A percentile compares a stretch with the other conserved stretches of the same genome.
phyloP scores from a whole-genome alignment of 2,113 vertebrate genomes.

The Hemiprocne comata region DNA sequence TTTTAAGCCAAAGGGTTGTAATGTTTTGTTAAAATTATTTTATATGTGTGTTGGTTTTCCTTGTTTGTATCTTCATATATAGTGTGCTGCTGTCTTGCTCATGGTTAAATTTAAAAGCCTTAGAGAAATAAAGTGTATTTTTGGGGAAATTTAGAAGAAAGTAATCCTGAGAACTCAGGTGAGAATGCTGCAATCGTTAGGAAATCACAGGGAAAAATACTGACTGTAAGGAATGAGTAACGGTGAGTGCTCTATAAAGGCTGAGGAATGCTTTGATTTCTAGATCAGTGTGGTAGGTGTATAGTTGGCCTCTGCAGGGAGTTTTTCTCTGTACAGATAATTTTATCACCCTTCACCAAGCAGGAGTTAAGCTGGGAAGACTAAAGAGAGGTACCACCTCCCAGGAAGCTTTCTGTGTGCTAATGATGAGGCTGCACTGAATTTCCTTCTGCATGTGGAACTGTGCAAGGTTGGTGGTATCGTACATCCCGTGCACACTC shows the following conservation, averaged over 20 bases:
- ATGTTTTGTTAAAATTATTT: background rate
- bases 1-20: background rate
- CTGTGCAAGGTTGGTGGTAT: background rate
- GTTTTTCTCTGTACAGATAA: background rate
- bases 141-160: background rate
- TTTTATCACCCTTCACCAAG: background rate
- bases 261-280: background rate
- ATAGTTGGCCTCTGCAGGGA: background rate
- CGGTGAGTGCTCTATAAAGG: background rate
- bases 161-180: background rate
- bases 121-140: background rate
- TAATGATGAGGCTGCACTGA: background rate
- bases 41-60: background rate
- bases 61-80: background rate
- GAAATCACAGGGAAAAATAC: background rate
- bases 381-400: background rate
- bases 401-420: background rate
- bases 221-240: background rate
- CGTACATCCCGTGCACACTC: fast-evolving
- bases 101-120: background rate
- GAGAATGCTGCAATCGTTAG: background rate
- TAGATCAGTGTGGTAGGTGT: background rate
- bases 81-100: background rate
- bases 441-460: background rate
- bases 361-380: background rate